Conservation (phyloP, 2,888 invertebrate species). For the Ceratothoa steindachneri region DNA sequence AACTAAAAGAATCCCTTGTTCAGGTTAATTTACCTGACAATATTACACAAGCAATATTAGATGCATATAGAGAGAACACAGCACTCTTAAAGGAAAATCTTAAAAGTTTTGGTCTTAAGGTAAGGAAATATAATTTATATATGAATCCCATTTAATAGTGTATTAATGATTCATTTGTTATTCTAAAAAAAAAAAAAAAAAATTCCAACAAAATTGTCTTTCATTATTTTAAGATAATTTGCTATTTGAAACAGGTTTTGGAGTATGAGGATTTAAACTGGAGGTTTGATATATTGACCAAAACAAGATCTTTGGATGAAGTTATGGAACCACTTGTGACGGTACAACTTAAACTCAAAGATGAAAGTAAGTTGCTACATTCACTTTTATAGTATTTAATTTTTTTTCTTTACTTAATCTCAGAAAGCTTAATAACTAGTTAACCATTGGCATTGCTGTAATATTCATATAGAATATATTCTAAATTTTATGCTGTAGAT, state of each 20-base stretch:
- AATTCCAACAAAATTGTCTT: background rate
- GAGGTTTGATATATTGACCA: constrained; percentile 1
- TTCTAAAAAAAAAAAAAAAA: too few species aligned
- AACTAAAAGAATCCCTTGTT: background rate
- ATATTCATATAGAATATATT: too few species aligned
- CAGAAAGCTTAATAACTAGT: too few species aligned
- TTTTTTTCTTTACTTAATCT: too few species aligned
- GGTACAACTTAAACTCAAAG: background rate
- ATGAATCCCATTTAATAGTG: too few species aligned
- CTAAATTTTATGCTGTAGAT: too few species aligned
- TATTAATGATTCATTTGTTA: too few species aligned
- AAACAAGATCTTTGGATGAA: background rate
- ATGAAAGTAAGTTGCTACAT: background rate
- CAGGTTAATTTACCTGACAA: background rate
- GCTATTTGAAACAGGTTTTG: background rate
- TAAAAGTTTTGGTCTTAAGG: background rate
- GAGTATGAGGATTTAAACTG: background rate
- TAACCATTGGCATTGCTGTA: too few species aligned
- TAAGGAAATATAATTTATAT: too few species aligned
- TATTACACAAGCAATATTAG: background rate
- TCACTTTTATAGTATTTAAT: too few species aligned
- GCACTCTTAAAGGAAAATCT: background rate
- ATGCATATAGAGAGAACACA: background rate
- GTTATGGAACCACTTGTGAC: background rate
- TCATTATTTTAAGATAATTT: background rate